Evolutionary conservation across 2,888 invertebrate species (phyloP), one percentile per base, ranked within the genome.

Genomic region (Lycaena phlaeas): DNA sequence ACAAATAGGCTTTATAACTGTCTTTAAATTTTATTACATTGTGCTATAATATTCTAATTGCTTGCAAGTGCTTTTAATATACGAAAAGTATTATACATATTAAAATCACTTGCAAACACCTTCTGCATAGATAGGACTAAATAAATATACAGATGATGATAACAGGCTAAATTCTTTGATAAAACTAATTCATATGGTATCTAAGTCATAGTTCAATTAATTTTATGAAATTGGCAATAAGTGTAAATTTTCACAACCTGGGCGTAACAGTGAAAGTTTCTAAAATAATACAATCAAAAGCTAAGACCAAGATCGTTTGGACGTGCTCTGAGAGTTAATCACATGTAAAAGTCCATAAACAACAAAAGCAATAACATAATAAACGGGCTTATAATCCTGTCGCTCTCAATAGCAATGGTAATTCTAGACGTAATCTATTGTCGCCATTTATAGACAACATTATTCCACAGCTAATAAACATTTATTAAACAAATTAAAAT

Each of bases 201-300:
- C n/a, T n/a, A n/a, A n/a, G n/a, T n/a, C n/a, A n/a, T n/a, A n/a
- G n/a, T n/a, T n/a, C n/a, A n/a, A n/a, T n/a, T n/a, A n/a, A n/a
- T n/a, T n/a, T n/a, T n/a, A 34, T 34, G 22, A 34, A 34, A 34
- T 34, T 34, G 34, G 22, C 34, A 34, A 11, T 34, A 18, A 12
- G 11, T 2, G 18, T 18, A 18, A 11, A 11, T 34, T 34, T 30
- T 30, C 15, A 34, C 12, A 12, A 34, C 18, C 34, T 34, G 34
- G 34, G 34, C 34, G 34, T 17, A 34, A 34, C 34, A 18, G 18
- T 22, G 34, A 34, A 34, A 34, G 34, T 22, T 12, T 34, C 7
- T 29, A 29, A 29, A 22, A 22, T 12, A 34, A 34, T 18, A 22
- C 18, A 12, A 34, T 22, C 34, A 34, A 18, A 22, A 7, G 28